A percentile compares a stretch with the other conserved stretches of the same genome.
Conservation (phyloP, 2,113 vertebrate species). For the Phylloscopus whistleri region DNA sequence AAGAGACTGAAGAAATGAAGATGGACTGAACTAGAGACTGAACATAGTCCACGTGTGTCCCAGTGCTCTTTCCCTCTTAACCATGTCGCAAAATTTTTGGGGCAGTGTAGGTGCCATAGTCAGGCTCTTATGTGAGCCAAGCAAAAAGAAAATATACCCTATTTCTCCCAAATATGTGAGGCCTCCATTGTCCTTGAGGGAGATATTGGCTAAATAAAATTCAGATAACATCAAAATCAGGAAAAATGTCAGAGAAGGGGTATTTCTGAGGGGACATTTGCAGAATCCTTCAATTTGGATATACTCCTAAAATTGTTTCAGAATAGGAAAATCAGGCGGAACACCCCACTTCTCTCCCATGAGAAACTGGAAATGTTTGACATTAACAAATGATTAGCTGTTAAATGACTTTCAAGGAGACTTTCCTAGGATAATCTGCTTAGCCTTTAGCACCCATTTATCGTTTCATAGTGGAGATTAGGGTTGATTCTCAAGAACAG, state of each 20-base stretch:
- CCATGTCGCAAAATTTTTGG: background rate
- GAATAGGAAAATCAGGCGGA: background rate
- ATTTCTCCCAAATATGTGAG: background rate
- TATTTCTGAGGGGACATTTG: background rate
- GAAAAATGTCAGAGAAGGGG: background rate
- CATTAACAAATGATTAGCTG: constrained; percentile 5
- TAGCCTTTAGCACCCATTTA: constrained; percentile 57
- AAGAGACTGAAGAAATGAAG: background rate
- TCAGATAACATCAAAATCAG: background rate
- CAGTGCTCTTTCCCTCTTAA: background rate
- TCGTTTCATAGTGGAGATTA: constrained; percentile 24
- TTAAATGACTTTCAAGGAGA: constrained; percentile 50
- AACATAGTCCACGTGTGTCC: background rate
- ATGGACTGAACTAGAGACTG: background rate
- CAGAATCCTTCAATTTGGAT: background rate
- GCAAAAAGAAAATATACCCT: background rate
- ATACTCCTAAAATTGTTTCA: background rate
- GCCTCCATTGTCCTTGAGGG: background rate
- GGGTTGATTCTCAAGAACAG: background rate
- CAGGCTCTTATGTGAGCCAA: background rate
- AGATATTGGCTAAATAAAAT: background rate
- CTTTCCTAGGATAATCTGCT: constrained; percentile 38
- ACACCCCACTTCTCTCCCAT: background rate
- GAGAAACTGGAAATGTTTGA: constrained; percentile 28
- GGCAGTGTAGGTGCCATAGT: background rate